Base-by-base conservation (phyloP, 1,140 invertebrate genomes). In the Cydia amplana region DNA sequence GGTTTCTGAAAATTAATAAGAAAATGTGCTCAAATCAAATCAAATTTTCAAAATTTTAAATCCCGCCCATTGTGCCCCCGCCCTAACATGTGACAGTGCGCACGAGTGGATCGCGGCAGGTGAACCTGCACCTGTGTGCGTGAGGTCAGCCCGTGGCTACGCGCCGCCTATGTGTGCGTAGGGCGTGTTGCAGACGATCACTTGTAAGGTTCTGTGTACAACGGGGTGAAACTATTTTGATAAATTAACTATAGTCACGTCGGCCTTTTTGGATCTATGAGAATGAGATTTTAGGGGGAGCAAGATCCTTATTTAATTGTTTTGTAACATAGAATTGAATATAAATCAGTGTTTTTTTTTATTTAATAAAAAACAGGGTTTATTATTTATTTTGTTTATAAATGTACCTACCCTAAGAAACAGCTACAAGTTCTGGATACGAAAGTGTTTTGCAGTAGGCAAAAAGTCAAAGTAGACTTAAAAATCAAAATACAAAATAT, bases 51-150 rank as follows among this genome's bases (percentile, higher is more conserved):
- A 4, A 51, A 51, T 40, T n/a, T 51, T 73, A 49, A 51, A 73
- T 25, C 3, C 43, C 40, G 6, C 78, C 16, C 67, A 79, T 75
- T 87, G 72, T 80, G 74, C 28, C 75, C 75, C 74, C 79, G 49
- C 46, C 82, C 78, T 83, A 77, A 82, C 72, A 81, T 82, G 85
- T 90, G 90, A 91, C 88, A 92, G 87, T 87, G 83, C 81, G 86
- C 87, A 90, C 87, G 86, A 88, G 88, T 87, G 82, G 82, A 76
- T 83, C 83, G 85, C 82, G 84, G 81, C 90, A 92, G 90, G 90
- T 91, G 89, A 85, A 81, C 63, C 16, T 60, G 20, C 74, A 16
- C 4, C 0, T 76, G 90, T 92, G 85, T 87, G 88, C 80, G 90
- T 92, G 87, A 90, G 89, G 90, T 92, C 89, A 91, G 60, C 80